These are phyloP conservation scores for Eupeodes luniger DNA, from an alignment of 2,888 invertebrate species.

Conservation along the genomic window DNA sequence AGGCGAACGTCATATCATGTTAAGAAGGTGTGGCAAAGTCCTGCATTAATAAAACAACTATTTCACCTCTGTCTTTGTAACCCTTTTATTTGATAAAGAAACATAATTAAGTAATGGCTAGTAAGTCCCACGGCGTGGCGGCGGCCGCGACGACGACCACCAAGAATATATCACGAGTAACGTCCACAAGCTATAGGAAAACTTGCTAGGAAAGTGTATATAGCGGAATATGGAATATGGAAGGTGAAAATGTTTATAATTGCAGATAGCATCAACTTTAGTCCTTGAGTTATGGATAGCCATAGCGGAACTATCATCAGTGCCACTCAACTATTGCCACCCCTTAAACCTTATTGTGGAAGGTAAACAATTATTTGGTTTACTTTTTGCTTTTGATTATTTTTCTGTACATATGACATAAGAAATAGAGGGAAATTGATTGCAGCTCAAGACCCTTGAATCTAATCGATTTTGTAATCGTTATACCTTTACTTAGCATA, in stretches of 20 bases:
- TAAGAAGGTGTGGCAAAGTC: constrained; percentile 65
- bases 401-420: background rate
- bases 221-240: constrained; percentile 18
- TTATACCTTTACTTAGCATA: background rate
- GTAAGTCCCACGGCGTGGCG: constrained; percentile 40
- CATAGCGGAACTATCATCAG: constrained; percentile 37
- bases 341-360: constrained; percentile 36
- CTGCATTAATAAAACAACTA: constrained; percentile 73
- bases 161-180: background rate
- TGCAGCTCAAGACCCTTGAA: background rate
- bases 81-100: constrained; percentile 75
- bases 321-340: constrained; percentile 36
- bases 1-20: constrained; percentile 59
- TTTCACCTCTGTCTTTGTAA: constrained; percentile 51
- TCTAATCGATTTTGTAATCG: background rate
- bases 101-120: constrained; percentile 76
- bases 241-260: constrained; percentile 71
- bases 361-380: constrained; percentile 44
- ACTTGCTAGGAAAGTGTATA: constrained; percentile 1
- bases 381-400: constrained; percentile 42
- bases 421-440: constrained; percentile 8
- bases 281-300: constrained; percentile 60
- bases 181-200: constrained; percentile 43
- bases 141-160: background rate
- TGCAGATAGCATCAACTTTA: constrained; percentile 69